A percentile compares a stretch with the other conserved stretches of the same genome.
Evolutionary conservation across 2,888 invertebrate genomes (phyloP).

Genomic region (Morpho deidamia): DNA sequence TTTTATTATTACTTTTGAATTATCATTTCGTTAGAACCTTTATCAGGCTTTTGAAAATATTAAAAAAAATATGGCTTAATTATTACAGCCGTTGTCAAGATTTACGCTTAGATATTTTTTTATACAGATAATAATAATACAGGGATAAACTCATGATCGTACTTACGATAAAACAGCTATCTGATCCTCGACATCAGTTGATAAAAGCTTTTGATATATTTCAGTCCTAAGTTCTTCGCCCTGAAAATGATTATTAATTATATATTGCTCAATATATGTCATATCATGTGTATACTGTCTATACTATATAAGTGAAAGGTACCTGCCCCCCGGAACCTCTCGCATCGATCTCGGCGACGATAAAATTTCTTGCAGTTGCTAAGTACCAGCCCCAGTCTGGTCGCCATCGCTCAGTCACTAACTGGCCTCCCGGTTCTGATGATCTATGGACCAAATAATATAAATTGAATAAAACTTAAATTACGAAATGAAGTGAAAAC

Average conservation of each 20-base stretch:
- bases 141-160: neutral
- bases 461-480: too few relatives aligned
- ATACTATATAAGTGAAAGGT: neutral
- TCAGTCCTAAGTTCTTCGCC: constrained; percentile 86
- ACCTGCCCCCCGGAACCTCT: constrained; percentile 88
- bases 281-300: too few relatives aligned
- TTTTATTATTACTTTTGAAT: too few relatives aligned
- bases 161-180: constrained; percentile 82
- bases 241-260: constrained; percentile 51
- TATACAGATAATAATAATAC: too few relatives aligned
- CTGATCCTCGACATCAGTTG: constrained; percentile 88
- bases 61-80: too few relatives aligned
- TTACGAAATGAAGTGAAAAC: neutral
- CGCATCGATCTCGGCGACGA: constrained; percentile 93
- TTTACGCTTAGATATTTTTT: too few relatives aligned
- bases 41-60: too few relatives aligned
- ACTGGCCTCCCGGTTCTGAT: constrained; percentile 86
- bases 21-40: too few relatives aligned
- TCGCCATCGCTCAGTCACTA: constrained; percentile 88
- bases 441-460: constrained; percentile 37
- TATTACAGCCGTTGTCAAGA: too few relatives aligned
- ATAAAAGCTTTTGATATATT: constrained; percentile 85
- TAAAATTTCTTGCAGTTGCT: constrained; percentile 88
- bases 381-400: constrained; percentile 92
- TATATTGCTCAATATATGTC: neutral